Percentiles rank a stretch among this genome's conserved stretches.
Evolutionary conservation across 2,797 vertebrate genomes (phyloP).

Genomic region (Natrix natrix): DNA sequence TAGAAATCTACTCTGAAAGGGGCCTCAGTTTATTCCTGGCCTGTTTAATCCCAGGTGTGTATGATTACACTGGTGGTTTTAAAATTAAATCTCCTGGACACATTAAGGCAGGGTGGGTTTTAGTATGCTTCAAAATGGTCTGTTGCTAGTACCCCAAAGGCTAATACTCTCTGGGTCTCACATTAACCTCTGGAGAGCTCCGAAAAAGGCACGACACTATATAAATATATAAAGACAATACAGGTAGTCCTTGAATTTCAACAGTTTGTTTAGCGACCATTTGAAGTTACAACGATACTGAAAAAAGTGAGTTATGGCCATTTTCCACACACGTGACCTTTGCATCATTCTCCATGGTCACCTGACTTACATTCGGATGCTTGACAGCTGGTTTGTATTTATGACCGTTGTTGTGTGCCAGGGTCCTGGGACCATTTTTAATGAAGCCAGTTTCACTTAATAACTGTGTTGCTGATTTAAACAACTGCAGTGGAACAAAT

Average conservation of each 20-base stretch:
- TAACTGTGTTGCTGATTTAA: neutral
- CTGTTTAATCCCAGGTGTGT: neutral
- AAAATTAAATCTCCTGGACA: neutral
- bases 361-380: neutral
- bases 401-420: neutral
- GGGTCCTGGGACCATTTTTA: neutral
- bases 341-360: neutral
- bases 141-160: neutral
- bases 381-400: neutral
- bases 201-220: neutral
- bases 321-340: neutral
- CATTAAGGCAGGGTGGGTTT: neutral
- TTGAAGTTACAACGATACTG: neutral
- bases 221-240: neutral
- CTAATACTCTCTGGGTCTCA: neutral
- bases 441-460: neutral
- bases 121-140: neutral
- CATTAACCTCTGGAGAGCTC: neutral
- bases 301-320: neutral
- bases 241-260: neutral
- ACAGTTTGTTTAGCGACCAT: neutral
- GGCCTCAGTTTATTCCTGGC: neutral
- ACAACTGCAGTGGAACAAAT: neutral
- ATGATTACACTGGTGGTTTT: neutral
- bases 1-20: neutral